Conservation (phyloP, 1,140 invertebrate species). For the Phocides pigmalion region DNA sequence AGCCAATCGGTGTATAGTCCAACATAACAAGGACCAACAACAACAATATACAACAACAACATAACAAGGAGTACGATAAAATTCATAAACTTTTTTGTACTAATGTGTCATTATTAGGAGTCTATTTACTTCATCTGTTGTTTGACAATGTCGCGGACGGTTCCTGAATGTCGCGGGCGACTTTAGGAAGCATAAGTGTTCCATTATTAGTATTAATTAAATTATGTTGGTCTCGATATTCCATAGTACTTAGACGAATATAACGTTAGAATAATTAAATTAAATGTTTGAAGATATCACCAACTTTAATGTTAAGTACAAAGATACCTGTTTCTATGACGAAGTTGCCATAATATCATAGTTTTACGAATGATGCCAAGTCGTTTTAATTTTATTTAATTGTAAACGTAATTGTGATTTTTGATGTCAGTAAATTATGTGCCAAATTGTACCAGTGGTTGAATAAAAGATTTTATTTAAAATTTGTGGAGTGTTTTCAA, state of each 20-base stretch:
- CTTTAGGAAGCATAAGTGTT: background rate
- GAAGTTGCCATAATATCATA: slow-evolving; percentile 43
- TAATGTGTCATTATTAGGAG: too few species aligned
- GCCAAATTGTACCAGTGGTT: slow-evolving; percentile 50
- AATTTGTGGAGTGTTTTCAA: background rate
- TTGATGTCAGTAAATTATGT: slow-evolving; percentile 38
- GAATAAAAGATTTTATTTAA: slow-evolving; percentile 41
- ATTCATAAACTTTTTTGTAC: too few species aligned
- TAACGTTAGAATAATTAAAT: slow-evolving; percentile 22
- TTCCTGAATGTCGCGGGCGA: slow-evolving; percentile 19
- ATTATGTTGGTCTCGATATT: slow-evolving; percentile 21
- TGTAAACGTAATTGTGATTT: slow-evolving; percentile 34
- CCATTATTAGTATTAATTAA: background rate
- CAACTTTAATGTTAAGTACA: slow-evolving; percentile 40
- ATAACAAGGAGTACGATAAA: too few species aligned
- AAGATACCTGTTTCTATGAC: slow-evolving; percentile 38
- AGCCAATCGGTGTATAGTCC: too few species aligned
- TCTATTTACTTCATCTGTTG: background rate
- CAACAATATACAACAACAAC: too few species aligned
- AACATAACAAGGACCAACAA: too few species aligned
- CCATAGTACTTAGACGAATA: slow-evolving; percentile 13
- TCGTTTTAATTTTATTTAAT: slow-evolving; percentile 31
- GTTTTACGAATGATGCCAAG: slow-evolving; percentile 32
- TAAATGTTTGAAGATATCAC: slow-evolving; percentile 20
- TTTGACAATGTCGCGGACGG: background rate